Base-by-base conservation (phyloP, 2,888 invertebrate species). In the Barypeithes pellucidus region DNA sequence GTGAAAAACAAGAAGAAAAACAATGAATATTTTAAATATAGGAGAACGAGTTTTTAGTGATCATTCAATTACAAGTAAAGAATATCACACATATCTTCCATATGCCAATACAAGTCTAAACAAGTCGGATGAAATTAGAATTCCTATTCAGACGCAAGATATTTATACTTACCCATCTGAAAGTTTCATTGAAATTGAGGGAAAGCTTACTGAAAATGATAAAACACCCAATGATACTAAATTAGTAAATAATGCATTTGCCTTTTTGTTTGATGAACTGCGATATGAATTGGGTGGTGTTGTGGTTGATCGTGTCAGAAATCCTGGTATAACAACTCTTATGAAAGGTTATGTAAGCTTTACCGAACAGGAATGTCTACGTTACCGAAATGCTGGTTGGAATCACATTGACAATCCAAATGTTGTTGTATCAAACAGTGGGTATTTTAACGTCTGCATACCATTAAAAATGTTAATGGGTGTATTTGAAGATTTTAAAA, bases 81-180 rank as follows among this genome's bases (percentile, higher is more conserved):
- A 82, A 67, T 76, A 78, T 72, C 82, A 79, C 63, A 77, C 75
- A 16, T 80, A 82, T 76, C 76, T 77, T 70, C 80, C 81, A 65
- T 81, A 81, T 74, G 72, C 78, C 50, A 68, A 75, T 18, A 67
- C 75, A 24, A 73, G 74, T 60, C 77, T 74, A 24, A 24, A 24
- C 24, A 24, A 24, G 24, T 24, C 24, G 2, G 82, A 82, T 81
- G 80, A 82, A 79, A 81, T 82, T 41, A 70, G 81, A 14, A 82
- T 83, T 57, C 79, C 80, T n/a, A 78, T 82, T 50, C 78, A 82
- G 76, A 78, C 81, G 43, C 77, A 78, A 60, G 47, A 47, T 47
- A 36, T 80, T 24, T 24, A 79, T 72, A 78, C 81, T 3, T 66
- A 80, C 71, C 82, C 80, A 14, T 77, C 75, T 16, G 73, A 79